phyloP scores from a whole-genome alignment of 2,113 vertebrate species.

The Saccopteryx bilineata region DNA sequence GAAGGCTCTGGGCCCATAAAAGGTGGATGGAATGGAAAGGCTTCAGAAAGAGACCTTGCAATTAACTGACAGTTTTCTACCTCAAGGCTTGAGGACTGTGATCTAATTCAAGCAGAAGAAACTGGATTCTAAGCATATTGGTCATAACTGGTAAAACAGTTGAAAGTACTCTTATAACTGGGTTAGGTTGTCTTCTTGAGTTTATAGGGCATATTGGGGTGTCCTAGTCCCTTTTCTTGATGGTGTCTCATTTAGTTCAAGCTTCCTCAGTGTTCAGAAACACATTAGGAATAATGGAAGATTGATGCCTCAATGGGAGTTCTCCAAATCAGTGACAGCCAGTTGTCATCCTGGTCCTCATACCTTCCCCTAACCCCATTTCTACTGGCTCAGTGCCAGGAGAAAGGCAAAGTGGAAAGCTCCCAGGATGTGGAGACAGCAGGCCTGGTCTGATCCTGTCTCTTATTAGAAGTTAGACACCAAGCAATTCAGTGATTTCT shows the following conservation, averaged over 20 bases:
- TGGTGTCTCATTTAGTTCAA: not conserved
- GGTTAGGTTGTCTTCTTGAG: not conserved
- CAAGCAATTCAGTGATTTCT: not conserved
- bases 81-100: not conserved
- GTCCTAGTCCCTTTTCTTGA: not conserved
- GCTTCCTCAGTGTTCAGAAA: conserved; percentile 42
- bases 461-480: not conserved
- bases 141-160: not conserved
- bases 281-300: not conserved
- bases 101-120: not conserved
- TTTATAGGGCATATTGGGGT: not conserved
- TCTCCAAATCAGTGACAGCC: not conserved
- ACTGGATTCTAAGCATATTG: not conserved
- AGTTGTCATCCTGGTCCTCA: not conserved
- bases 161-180: not conserved
- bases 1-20: not conserved
- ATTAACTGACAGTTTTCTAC: not conserved
- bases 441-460: not conserved
- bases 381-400: not conserved
- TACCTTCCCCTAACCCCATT: not conserved
- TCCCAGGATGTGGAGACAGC: not conserved
- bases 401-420: not conserved
- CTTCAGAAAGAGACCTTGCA: not conserved
- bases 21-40: not conserved
- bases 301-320: not conserved